Base-by-base conservation (phyloP, 2,113 vertebrate genomes). In the Neogobius melanostomus region DNA sequence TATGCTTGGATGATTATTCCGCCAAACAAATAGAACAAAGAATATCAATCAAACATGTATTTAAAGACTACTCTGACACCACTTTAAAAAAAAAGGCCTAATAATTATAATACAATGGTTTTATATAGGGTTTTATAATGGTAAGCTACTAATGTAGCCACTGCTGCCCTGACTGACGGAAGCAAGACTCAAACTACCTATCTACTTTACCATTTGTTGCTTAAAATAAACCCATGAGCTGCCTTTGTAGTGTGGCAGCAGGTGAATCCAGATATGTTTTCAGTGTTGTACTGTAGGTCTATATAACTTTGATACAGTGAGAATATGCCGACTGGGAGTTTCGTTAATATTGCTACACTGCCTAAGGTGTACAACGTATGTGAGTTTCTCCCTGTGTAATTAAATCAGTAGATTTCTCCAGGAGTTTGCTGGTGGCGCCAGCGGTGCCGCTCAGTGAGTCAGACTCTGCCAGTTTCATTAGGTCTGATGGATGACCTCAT, bases 401-500 rank as follows among this genome's bases (percentile, higher is more conserved):
- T 88, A 88, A 87, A 89, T 87, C 80, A 88, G 84, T 77, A 77
- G 57, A 82, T 88, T 91, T 87, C 85, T 88, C 82, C 88, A 90
- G 78, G 85, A 85, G 85, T 90, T 87, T 80, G 88, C 82, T 82
- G 15, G 72, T 47, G 80, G 87, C 85, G 84, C 87, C 87, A 89
- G 85, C 45, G 79, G 82, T 76, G 82, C 82, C 82, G 83, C 83
- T 87, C 87, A 77, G 85, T 76, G 84, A 84, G 83, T 87, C 81
- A 68, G 76, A 79, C 71, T 85, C 85, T 89, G 87, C 87, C 88
- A 88, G 89, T 87, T 90, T 89, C 87, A 90, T 91, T 90, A 90
- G 90, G 71, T 81, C 86, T 89, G 88, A 90, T 89, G 85, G 85
- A 90, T 86, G 89, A 91, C 88, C 89, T 89, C 84, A 86, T 85